phyloP scores from a whole-genome alignment of 2,888 invertebrate genomes.

The Agrochola litura region DNA sequence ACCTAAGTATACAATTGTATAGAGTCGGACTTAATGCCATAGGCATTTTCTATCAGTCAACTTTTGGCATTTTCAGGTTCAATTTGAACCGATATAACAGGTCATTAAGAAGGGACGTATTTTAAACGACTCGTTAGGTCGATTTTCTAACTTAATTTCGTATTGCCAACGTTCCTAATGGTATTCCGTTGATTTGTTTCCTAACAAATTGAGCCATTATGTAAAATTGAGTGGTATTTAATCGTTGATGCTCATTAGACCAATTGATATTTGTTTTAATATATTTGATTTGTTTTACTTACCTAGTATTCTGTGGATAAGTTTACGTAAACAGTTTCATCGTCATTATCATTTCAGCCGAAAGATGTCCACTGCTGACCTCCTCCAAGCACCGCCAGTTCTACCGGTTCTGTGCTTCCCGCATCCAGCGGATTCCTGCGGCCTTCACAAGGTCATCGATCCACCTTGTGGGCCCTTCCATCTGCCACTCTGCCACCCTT shows the following conservation, averaged over 20 bases:
- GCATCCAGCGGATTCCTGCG: not conserved
- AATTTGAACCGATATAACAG: not conserved
- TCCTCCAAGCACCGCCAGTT: not conserved
- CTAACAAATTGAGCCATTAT: conserved; percentile 33
- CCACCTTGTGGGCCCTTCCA: not conserved
- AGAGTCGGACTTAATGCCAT: not conserved
- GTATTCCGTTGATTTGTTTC: conserved; percentile 50
- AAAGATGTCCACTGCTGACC: not conserved
- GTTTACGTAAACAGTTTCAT: not conserved
- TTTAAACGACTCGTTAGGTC: not conserved
- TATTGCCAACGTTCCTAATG: conserved; percentile 55
- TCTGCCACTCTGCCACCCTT: too few species aligned
- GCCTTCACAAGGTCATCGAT: not conserved
- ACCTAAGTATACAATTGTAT: too few species aligned
- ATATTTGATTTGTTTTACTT: not conserved
- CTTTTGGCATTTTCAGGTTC: not conserved
- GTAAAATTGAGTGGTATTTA: conserved; percentile 15
- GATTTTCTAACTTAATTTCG: conserved; percentile 47
- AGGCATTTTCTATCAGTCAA: not conserved
- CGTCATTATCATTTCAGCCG: not conserved
- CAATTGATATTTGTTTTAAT: not conserved
- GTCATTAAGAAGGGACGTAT: not conserved
- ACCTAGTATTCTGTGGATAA: not conserved
- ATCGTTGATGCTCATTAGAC: not conserved
- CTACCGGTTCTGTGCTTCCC: not conserved